These are phyloP conservation scores for Nycticebus coucang DNA, from an alignment of 2,113 vertebrate species.

Conservation along the genomic window DNA sequence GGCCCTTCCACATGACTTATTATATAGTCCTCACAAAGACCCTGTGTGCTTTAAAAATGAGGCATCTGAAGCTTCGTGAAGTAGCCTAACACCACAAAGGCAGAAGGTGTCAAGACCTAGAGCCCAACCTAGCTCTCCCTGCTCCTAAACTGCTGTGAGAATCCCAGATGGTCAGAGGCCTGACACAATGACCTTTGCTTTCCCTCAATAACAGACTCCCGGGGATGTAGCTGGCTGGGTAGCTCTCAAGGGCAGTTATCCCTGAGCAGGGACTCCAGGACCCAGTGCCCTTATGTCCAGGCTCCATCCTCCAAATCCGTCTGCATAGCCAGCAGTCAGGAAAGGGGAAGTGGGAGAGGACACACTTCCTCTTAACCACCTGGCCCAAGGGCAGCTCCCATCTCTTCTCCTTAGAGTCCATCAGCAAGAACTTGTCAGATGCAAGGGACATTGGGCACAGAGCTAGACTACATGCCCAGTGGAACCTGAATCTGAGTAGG, in stretches of 20 bases:
- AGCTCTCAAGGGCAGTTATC: background rate
- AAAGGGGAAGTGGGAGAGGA: background rate
- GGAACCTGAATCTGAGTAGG: background rate
- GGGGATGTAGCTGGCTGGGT: background rate
- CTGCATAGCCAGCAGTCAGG: background rate
- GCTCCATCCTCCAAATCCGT: background rate
- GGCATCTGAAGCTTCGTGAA: background rate
- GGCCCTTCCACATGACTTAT: background rate
- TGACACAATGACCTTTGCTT: background rate
- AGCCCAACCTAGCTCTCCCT: background rate
- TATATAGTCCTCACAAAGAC: background rate
- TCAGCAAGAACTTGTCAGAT: background rate
- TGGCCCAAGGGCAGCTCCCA: background rate
- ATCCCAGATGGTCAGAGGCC: background rate
- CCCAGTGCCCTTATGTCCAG: background rate
- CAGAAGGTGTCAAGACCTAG: background rate
- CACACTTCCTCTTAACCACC: background rate
- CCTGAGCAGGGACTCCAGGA: background rate
- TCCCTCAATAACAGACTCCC: background rate
- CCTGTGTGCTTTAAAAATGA: background rate
- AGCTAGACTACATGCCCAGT: background rate
- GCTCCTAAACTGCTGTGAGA: background rate
- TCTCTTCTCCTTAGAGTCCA: background rate
- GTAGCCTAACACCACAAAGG: background rate
- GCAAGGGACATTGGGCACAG: background rate